phyloP scores from a whole-genome alignment of 2,113 vertebrate genomes.

The Lampris megalopsis region DNA sequence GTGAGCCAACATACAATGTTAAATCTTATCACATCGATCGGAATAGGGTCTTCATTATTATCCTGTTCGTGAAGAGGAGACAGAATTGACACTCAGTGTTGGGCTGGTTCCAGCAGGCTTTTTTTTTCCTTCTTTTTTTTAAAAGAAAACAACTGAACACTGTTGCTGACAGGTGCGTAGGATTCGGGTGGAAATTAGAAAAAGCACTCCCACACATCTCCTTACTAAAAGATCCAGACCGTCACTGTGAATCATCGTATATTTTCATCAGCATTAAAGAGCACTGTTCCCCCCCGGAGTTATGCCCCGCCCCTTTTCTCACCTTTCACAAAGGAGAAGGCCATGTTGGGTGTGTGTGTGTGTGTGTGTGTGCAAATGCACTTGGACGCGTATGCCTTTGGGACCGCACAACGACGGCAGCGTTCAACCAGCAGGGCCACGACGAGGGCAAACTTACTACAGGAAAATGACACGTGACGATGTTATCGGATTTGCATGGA shows the following conservation, averaged over 20 bases:
- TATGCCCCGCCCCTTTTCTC: no score
- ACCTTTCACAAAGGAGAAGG: no score
- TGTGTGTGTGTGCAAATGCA: no score
- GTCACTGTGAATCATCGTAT: slow-evolving; percentile 47
- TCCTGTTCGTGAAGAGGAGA: background rate
- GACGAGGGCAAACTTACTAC: no score
- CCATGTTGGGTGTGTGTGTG: no score
- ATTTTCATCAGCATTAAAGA: slow-evolving; percentile 21
- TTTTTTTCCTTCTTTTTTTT: no score
- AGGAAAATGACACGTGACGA: no score
- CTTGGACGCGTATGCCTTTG: no score
- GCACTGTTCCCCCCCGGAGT: no score
- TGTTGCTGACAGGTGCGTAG: background rate
- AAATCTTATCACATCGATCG: background rate
- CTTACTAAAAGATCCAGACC: slow-evolving; percentile 49
- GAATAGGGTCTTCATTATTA: background rate
- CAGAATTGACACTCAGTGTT: background rate
- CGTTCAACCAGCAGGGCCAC: no score
- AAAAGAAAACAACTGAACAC: background rate
- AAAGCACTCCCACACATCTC: slow-evolving; percentile 42
- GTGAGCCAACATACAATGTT: background rate
- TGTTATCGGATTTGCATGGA: no score
- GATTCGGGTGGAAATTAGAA: slow-evolving; percentile 43
- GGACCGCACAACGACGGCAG: no score
- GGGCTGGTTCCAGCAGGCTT: background rate